Base-by-base conservation (phyloP, 2,888 invertebrate species). In the Phortica magna region DNA sequence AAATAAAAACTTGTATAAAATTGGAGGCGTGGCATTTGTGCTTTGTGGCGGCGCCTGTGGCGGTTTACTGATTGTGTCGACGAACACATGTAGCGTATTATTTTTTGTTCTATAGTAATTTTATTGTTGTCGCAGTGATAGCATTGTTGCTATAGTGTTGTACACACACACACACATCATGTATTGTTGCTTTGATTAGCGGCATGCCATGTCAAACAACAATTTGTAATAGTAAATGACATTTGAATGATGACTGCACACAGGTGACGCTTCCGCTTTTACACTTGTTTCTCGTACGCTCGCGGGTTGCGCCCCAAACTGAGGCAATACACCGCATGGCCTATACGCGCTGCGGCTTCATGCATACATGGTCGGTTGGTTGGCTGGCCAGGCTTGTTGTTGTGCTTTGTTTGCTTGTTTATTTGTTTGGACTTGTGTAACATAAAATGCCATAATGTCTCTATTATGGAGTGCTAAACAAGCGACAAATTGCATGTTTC, bases 121-220 rank as follows among this genome's bases (percentile, higher is more conserved):
- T 19, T 48, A 1, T 48, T 48, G 48, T 48, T 48, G 48, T 48
- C 48, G 14, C 48, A 48, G 48, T 48, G 14, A 14, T 48, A 12
- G 48, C 7, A 22, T 22, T 61, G 43, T 68, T 48, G 22, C 19
- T 48, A 7, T 22, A 1, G 65, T 59, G 57, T 41, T 71, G 59
- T 17, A 14, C 9, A n/a, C n/a, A n/a, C 17, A n/a, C n/a, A n/a
- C n/a, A n/a, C n/a, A n/a, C n/a, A n/a, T n/a, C n/a, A 10, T 9
- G 9, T 43, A 19, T 67, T 41, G 79, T 80, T 78, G 82, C 86
- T 84, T 88, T 89, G 89, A 89, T 89, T 88, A 89, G 88, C 84
- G 85, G 84, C 88, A 82, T 84, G 87, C 82, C 89, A 83, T 89
- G 89, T 88, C 88, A 88, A 88, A 86, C 87, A 88, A 83, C 84